Evolutionary conservation across 2,113 vertebrate species (phyloP), one percentile per base, ranked within the genome.

Genomic region (Pollimyrus isidori): DNA sequence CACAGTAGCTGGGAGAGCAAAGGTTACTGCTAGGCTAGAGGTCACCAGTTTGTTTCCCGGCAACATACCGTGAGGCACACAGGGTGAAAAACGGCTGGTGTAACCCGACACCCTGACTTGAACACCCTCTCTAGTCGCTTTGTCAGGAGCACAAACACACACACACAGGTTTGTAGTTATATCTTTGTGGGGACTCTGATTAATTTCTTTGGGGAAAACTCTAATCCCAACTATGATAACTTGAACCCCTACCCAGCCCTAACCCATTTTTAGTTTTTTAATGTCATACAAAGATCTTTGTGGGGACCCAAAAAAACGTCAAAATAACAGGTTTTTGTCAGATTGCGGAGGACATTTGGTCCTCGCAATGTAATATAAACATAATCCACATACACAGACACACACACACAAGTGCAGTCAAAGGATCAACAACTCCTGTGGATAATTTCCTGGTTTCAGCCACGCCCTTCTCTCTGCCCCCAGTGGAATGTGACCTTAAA

Each of bases 401-500:
- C 17, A 53, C 15, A 53, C 17, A 52, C 50, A 53, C 80, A 84
- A 49, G 53, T n/a, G 58, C 56, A 58, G 26, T 58, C 69, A 89
- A 90, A 0, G 5, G 91, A 45, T 53, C 62, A 91, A 88, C 92
- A 48, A 48, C 90, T 92, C 86, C 56, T 86, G 73, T 58, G 50
- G 58, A 65, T 87, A 90, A 94, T 92, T 94, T 94, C 93, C 94
- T 95, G 89, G 80, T 58, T 88, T 56, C 90, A 90, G 90, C 91
- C 94, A 92, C 91, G 1, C 94, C 93, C 86, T 90, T 92, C 89
- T 92, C 89, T 92, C 82, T 90, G 91, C 89, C 85, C 91, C 52
- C 83, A 92, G 82, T 90, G 91, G 91, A 94, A 93, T 93, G 93
- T 93, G 93, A 94, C 94, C 94, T 95, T 93, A 95, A 85, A 90